These are phyloP conservation scores for Xestia xanthographa DNA, from an alignment of 2,888 invertebrate genomes.

Conservation along the genomic window DNA sequence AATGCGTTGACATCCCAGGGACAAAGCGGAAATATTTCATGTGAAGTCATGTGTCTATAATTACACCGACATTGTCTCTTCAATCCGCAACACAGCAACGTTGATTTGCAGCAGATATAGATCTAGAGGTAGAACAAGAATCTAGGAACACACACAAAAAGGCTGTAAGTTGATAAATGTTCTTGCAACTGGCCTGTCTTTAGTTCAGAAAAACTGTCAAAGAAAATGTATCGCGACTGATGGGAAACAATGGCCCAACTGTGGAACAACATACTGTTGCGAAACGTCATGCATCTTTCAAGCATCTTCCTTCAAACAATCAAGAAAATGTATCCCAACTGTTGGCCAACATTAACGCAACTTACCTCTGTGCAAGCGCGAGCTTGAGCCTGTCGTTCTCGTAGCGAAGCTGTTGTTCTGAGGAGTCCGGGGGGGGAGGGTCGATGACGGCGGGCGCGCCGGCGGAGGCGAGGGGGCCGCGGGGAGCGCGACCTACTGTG, in stretches of 20 bases:
- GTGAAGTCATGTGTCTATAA: background rate
- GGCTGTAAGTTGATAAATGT: background rate
- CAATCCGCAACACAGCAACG: constrained; percentile 11
- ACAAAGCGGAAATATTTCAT: background rate
- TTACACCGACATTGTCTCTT: background rate
- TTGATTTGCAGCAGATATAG: background rate
- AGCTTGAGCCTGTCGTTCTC: constrained; percentile 99
- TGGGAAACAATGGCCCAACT: background rate
- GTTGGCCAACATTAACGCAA: constrained; percentile 22
- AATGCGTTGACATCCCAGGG: background rate
- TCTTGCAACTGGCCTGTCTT: background rate
- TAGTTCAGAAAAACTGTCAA: background rate
- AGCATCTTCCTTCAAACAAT: background rate
- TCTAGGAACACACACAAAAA: background rate
- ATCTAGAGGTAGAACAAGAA: background rate
- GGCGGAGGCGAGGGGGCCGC: constrained; percentile 74
- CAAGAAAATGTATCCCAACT: background rate
- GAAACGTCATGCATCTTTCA: background rate
- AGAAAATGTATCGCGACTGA: background rate
- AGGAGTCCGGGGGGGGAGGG: constrained; percentile 71
- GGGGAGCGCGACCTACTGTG: constrained; percentile 84
- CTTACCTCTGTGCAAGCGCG: constrained; percentile 96
- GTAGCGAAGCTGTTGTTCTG: constrained; percentile 97
- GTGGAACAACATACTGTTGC: background rate
- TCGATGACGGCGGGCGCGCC: constrained; percentile 70